Evolutionary conservation across 2,888 invertebrate species (phyloP).

Genomic region (Drosophila ochracea): DNA sequence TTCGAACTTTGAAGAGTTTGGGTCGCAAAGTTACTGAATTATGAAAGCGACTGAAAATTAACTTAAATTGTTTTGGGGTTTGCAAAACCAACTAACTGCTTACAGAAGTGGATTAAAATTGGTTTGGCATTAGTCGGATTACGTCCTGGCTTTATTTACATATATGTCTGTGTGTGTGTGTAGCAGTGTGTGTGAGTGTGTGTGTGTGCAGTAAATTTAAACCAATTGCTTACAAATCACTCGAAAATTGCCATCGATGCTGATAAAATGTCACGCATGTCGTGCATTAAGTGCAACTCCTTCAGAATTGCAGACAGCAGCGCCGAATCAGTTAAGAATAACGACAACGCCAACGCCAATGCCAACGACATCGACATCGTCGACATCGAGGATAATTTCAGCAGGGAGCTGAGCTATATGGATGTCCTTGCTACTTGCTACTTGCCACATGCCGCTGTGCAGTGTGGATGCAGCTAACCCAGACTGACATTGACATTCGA

Average conservation of each 20-base stretch:
- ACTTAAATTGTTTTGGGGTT: slow-evolving; percentile 69
- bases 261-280: slow-evolving; percentile 67
- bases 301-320: slow-evolving; percentile 31
- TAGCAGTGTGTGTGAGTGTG: neutral
- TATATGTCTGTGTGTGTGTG: neutral
- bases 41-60: slow-evolving; percentile 63
- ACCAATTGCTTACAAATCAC: slow-evolving; percentile 76
- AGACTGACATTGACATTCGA: slow-evolving; percentile 76
- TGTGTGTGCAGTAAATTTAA: slow-evolving; percentile 50
- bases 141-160: neutral
- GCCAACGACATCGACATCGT: slow-evolving; percentile 19
- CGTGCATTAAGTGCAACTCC: slow-evolving; percentile 63
- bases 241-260: slow-evolving; percentile 70
- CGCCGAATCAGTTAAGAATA: slow-evolving; percentile 66
- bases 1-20: slow-evolving; percentile 37
- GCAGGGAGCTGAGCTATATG: slow-evolving; percentile 17
- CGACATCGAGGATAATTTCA: slow-evolving; percentile 40
- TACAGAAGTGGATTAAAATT: slow-evolving; percentile 49
- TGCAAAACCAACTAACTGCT: slow-evolving; percentile 9
- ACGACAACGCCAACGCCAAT: slow-evolving; percentile 16
- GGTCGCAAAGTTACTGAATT: slow-evolving; percentile 56
- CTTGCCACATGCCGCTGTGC: neutral
- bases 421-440: neutral
- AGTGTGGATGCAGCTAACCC: slow-evolving; percentile 35
- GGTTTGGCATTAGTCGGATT: slow-evolving; percentile 41